phyloP scores from a whole-genome alignment of 2,113 vertebrate species.

The Lepus europaeus region DNA sequence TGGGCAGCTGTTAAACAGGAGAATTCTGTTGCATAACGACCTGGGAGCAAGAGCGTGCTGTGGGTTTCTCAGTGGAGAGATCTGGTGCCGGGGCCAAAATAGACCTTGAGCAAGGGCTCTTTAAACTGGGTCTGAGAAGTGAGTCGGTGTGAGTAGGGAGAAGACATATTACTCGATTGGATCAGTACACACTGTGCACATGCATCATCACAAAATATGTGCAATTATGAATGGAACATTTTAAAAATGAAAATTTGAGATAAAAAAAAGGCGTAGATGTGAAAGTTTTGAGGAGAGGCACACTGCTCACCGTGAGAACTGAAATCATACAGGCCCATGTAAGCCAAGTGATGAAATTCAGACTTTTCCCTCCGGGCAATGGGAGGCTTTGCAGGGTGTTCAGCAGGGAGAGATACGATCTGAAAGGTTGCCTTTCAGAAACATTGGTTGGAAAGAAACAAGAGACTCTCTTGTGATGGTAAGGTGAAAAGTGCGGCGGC shows the following conservation, averaged over 20 bases:
- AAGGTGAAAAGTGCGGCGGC: not conserved
- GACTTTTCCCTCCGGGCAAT: not conserved
- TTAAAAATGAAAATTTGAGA: no score
- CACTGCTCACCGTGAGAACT: not conserved
- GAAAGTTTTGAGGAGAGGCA: not conserved
- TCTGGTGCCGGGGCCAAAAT: not conserved
- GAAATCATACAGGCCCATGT: not conserved
- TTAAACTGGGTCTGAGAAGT: not conserved
- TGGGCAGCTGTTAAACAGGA: not conserved
- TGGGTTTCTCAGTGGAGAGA: not conserved
- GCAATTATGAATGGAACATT: no score
- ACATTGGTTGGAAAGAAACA: not conserved
- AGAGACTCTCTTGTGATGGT: not conserved
- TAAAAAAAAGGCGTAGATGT: not conserved
- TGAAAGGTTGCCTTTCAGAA: constrained; percentile 31
- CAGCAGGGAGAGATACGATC: not conserved
- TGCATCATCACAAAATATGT: no score
- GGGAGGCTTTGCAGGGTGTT: constrained; percentile 40
- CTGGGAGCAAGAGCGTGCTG: not conserved
- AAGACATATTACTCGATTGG: not conserved
- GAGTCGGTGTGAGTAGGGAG: not conserved
- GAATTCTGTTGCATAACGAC: not conserved
- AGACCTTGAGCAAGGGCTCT: not conserved
- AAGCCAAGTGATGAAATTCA: not conserved
- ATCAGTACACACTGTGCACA: no score